phyloP scores from a whole-genome alignment of 2,797 vertebrate species.

The Phrynocephalus guinanensis region DNA sequence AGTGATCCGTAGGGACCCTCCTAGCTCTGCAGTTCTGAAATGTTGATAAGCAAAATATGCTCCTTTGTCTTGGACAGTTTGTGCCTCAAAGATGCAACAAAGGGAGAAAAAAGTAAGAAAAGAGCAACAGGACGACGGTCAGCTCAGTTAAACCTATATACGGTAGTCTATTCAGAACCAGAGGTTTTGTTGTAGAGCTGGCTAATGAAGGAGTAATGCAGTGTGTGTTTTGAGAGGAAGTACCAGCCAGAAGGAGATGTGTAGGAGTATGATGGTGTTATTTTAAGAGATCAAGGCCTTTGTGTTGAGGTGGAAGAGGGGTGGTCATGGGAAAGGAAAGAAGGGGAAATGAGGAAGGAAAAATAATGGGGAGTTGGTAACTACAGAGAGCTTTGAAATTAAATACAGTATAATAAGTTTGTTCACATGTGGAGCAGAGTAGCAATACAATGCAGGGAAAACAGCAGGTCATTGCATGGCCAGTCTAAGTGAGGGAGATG shows the following conservation, averaged over 20 bases:
- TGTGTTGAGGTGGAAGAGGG: neutral
- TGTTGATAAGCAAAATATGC: neutral
- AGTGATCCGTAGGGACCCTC: no score
- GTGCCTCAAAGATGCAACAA: no score
- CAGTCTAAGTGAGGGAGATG: no score
- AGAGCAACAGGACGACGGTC: neutral
- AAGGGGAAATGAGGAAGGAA: neutral
- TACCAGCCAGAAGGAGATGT: neutral
- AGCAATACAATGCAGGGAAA: no score
- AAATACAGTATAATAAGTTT: neutral
- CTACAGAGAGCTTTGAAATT: neutral
- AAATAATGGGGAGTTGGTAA: neutral
- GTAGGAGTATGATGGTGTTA: neutral
- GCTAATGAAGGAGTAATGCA: neutral
- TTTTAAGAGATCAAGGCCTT: neutral
- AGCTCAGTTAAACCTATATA: neutral
- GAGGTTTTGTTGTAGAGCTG: neutral
- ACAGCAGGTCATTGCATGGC: no score
- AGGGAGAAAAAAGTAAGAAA: neutral
- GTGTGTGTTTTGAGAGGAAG: neutral
- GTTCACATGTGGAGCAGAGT: no score
- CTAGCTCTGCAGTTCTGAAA: no score
- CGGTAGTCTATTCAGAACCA: neutral
- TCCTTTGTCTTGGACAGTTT: no score
- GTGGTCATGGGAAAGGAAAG: neutral